A percentile compares a stretch with the other conserved stretches of the same genome.
Evolutionary conservation across 1,140 invertebrate species (phyloP).

Genomic region (Philaenus spumarius): DNA sequence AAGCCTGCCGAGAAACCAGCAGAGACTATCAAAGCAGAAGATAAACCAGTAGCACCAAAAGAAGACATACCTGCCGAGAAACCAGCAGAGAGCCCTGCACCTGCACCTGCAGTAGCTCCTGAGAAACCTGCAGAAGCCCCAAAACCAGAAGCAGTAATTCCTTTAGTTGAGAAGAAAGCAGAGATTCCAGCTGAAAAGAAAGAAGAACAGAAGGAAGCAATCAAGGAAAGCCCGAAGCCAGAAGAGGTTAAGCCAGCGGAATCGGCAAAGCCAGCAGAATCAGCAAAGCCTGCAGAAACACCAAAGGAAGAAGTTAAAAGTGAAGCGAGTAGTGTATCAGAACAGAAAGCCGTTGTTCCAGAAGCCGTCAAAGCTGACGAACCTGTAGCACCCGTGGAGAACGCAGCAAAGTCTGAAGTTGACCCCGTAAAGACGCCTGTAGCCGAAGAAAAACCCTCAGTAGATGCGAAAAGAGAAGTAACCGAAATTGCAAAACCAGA

Average conservation of each 20-base stretch:
- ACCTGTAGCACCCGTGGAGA: background rate
- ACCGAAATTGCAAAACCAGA: conserved; percentile 18
- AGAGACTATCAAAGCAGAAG: background rate
- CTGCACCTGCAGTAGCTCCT: background rate
- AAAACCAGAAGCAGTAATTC: conserved; percentile 1
- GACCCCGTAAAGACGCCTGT: background rate
- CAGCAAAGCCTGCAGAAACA: background rate
- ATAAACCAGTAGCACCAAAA: conserved; percentile 12
- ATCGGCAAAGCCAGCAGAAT: conserved; percentile 1
- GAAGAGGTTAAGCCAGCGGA: conserved; percentile 9
- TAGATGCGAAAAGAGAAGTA: conserved; percentile 1
- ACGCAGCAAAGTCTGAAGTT: background rate
- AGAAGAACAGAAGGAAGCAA: conserved; percentile 12
- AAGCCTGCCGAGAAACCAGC: conserved; percentile 18
- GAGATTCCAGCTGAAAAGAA: conserved; percentile 20
- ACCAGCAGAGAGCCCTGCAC: conserved; percentile 2
- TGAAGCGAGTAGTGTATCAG: background rate
- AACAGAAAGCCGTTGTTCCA: background rate
- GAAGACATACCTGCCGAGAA: conserved; percentile 22
- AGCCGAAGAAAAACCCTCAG: background rate
- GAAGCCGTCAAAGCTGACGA: background rate
- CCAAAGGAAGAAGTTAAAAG: conserved; percentile 18
- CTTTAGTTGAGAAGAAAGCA: conserved; percentile 18
- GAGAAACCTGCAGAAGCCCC: conserved; percentile 4
- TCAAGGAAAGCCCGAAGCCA: conserved; percentile 8